phyloP scores from a whole-genome alignment of 1,140 invertebrate species.

The Sitodiplosis mosellana region DNA sequence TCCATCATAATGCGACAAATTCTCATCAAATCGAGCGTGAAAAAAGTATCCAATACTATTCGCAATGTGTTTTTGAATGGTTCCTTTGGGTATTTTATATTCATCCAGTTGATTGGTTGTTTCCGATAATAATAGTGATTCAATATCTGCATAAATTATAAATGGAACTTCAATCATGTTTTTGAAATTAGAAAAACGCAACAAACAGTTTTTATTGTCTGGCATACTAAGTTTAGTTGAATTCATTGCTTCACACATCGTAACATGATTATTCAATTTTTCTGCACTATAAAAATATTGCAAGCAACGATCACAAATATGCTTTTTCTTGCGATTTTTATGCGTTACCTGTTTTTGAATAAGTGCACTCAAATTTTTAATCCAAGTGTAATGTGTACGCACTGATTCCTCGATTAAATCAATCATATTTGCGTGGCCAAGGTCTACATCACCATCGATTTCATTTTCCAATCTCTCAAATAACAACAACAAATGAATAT shows the following conservation, averaged over 20 bases:
- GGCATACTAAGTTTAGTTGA: no score
- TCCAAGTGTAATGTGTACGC: no score
- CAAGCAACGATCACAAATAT: constrained; percentile 15
- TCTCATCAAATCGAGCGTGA: constrained; percentile 14
- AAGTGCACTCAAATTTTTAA: no score
- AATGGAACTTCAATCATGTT: constrained; percentile 11
- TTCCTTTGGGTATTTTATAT: constrained; percentile 3
- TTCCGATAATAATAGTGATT: constrained; percentile 13
- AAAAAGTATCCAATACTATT: constrained; percentile 14
- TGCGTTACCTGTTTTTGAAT: constrained; percentile 12
- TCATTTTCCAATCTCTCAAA: neutral
- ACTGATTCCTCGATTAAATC: no score
- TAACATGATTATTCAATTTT: constrained; percentile 9
- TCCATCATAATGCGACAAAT: constrained; percentile 10
- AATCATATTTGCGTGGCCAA: constrained; percentile 10
- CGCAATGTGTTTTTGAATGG: constrained; percentile 17
- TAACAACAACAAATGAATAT: constrained; percentile 7
- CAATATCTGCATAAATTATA: constrained; percentile 21
- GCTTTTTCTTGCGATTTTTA: constrained; percentile 8
- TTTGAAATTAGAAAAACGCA: constrained; percentile 6
- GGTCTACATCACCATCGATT: constrained; percentile 17
- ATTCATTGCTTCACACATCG: no score
- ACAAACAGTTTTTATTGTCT: constrained; percentile 6
- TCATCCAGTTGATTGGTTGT: constrained; percentile 2
- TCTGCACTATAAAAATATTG: constrained; percentile 10